Evolutionary conservation across 2,888 invertebrate species (phyloP).

Genomic region (Synanthedon vespiformis): DNA sequence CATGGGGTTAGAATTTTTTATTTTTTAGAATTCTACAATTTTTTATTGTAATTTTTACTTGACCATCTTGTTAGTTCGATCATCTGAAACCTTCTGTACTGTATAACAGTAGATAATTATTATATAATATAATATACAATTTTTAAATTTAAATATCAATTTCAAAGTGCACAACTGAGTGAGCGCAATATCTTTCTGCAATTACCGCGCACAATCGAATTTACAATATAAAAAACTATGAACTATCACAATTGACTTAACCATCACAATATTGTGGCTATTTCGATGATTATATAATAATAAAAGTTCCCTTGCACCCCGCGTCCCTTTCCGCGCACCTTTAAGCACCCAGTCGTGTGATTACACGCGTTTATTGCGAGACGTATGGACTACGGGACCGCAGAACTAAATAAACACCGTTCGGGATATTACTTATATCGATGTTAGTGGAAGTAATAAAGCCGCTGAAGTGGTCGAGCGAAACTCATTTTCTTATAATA

Average conservation of each 20-base stretch:
- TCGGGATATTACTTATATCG: not conserved
- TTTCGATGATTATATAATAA: constrained; percentile 8
- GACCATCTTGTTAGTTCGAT: too few relatives aligned
- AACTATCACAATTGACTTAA: constrained; percentile 25
- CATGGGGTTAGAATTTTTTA: too few relatives aligned
- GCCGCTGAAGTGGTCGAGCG: not conserved
- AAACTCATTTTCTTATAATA: not conserved
- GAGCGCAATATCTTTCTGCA: not conserved
- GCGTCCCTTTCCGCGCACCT: constrained; percentile 1
- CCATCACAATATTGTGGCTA: constrained; percentile 17
- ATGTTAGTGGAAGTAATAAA: not conserved
- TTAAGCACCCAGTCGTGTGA: constrained; percentile 1
- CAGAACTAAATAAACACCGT: not conserved
- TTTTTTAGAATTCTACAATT: too few relatives aligned
- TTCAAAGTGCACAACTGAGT: not conserved
- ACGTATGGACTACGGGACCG: not conserved
- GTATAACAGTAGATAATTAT: too few relatives aligned
- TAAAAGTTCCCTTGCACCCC: not conserved
- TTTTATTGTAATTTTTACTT: too few relatives aligned
- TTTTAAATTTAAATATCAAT: not conserved
- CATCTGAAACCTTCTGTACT: too few relatives aligned
- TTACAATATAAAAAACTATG: not conserved
- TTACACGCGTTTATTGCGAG: not conserved
- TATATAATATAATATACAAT: too few relatives aligned
- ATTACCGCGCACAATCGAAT: not conserved